These are phyloP conservation scores for Aricia artaxerxes DNA, from an alignment of 2,888 invertebrate species.

Conservation along the genomic window DNA sequence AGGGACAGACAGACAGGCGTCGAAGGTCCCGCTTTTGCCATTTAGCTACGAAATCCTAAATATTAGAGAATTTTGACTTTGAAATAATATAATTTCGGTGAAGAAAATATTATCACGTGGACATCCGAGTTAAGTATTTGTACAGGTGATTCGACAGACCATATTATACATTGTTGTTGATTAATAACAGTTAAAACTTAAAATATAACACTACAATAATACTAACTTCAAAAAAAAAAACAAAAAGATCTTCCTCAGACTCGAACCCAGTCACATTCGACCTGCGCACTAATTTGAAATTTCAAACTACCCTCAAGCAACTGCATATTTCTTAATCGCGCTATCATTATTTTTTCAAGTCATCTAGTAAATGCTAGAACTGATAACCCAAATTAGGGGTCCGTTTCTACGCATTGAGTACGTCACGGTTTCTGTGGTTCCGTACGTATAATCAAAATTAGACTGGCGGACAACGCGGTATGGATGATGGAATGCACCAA, in stretches of 20 bases:
- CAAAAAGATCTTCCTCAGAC: neutral
- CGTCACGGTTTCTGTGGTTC: conserved; percentile 35
- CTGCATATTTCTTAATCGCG: conserved; percentile 53
- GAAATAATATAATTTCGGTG: too few species aligned
- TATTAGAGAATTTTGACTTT: too few species aligned
- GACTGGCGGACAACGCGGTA: conserved; percentile 61
- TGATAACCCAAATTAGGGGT: conserved; percentile 51
- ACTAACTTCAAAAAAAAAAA: neutral
- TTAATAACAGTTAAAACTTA: too few species aligned
- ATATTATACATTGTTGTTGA: too few species aligned
- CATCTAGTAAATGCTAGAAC: conserved; percentile 43
- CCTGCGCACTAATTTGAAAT: neutral
- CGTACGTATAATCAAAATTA: conserved; percentile 51
- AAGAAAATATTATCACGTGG: too few species aligned
- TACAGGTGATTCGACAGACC: too few species aligned
- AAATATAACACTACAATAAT: neutral
- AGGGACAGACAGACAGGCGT: too few species aligned
- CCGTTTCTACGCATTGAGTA: conserved; percentile 73
- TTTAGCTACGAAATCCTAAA: too few species aligned
- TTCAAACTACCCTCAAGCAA: neutral
- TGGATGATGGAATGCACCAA: conserved; percentile 52
- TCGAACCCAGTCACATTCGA: neutral
- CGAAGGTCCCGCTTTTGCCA: too few species aligned
- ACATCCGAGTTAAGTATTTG: too few species aligned
- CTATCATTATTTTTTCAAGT: conserved; percentile 50